Evolutionary conservation across 2,888 invertebrate genomes (phyloP).

Genomic region (Rhagophthalmus giganteus): DNA sequence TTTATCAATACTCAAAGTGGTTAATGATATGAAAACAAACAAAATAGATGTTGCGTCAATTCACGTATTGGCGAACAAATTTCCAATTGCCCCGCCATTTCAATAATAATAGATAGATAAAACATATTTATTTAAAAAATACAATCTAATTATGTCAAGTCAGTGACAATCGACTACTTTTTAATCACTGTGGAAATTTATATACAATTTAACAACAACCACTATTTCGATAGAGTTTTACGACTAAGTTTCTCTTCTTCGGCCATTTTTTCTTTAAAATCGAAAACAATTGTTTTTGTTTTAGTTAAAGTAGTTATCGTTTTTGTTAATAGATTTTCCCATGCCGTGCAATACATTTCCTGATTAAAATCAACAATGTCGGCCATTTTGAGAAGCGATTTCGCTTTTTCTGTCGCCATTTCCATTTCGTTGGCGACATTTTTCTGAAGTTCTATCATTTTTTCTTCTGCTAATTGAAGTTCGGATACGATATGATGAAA

Average conservation of each 20-base stretch:
- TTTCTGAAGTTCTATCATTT: conserved; percentile 91
- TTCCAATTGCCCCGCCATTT: too few species aligned
- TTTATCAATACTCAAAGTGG: too few species aligned
- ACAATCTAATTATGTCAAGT: too few species aligned
- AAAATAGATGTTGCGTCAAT: too few species aligned
- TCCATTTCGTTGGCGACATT: conserved; percentile 72
- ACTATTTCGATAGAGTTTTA: conserved; percentile 62
- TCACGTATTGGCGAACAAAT: too few species aligned
- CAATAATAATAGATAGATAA: too few species aligned
- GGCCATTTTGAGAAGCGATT: conserved; percentile 75
- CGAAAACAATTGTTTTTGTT: conserved; percentile 76
- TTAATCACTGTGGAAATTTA: too few species aligned
- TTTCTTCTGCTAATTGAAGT: conserved; percentile 90
- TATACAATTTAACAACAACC: too few species aligned
- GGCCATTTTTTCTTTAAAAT: conserved; percentile 82
- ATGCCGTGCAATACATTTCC: conserved; percentile 89
- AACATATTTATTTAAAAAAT: too few species aligned
- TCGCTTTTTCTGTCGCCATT: conserved; percentile 71
- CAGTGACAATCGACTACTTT: too few species aligned
- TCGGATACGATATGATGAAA: conserved; percentile 96
- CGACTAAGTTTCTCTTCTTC: conserved; percentile 90
- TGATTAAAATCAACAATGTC: conserved; percentile 96
- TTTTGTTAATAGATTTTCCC: conserved; percentile 82
- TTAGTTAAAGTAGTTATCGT: conserved; percentile 72
- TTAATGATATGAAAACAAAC: too few species aligned